phyloP scores from a whole-genome alignment of 2,113 vertebrate genomes.

The Tetraodon nigroviridis region DNA sequence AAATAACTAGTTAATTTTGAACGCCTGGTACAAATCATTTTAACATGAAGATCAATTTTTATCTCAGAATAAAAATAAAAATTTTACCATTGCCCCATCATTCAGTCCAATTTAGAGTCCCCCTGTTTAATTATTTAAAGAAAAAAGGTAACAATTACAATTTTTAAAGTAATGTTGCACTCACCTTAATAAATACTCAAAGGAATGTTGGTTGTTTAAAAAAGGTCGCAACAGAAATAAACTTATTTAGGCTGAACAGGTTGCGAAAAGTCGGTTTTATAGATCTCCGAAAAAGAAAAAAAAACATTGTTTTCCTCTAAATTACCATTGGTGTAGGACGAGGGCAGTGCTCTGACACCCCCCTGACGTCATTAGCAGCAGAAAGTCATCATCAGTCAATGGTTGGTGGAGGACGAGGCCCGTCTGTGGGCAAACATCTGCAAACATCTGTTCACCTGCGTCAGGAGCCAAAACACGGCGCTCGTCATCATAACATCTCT shows the following conservation, averaged over 20 bases:
- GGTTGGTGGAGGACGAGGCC: not conserved
- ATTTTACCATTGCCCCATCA: too few species aligned
- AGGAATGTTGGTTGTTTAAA: constrained; percentile 14
- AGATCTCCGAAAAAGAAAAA: constrained; percentile 69
- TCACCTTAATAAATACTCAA: constrained; percentile 26
- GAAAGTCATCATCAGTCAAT: constrained; percentile 7
- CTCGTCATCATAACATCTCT: too few species aligned
- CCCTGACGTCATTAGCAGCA: constrained; percentile 63
- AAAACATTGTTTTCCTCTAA: constrained; percentile 73
- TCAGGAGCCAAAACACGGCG: not conserved
- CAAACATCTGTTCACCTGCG: not conserved
- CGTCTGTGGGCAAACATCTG: too few species aligned
- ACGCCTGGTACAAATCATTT: too few species aligned
- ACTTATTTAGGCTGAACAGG: not conserved
- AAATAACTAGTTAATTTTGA: too few species aligned
- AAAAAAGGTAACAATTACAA: not conserved
- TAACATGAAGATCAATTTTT: too few species aligned
- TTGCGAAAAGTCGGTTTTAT: constrained; percentile 56
- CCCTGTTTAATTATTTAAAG: too few species aligned
- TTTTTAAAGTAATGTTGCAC: not conserved
- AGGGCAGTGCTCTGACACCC: constrained; percentile 74
- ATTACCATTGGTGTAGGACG: constrained; percentile 79
- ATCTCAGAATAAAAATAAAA: too few species aligned
- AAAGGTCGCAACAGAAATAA: constrained; percentile 18
- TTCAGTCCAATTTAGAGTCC: too few species aligned